A percentile compares a stretch with the other conserved stretches of the same genome.
Evolutionary conservation across 1,140 invertebrate species (phyloP).

Genomic region (Neodiprion lecontei): DNA sequence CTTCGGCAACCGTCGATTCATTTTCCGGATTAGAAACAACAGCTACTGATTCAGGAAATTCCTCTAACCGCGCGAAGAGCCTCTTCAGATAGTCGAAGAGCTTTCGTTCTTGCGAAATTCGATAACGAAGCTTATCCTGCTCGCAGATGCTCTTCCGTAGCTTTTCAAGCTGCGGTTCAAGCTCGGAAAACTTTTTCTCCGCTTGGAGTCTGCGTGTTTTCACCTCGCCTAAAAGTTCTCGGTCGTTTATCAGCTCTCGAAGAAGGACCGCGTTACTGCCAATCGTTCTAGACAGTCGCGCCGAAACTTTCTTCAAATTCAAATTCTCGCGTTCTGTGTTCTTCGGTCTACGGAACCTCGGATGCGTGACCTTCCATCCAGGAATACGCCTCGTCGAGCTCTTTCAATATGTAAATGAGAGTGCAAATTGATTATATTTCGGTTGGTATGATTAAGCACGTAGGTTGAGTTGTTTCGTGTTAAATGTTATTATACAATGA

Average conservation of each 20-base stretch:
- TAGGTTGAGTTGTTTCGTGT: not conserved
- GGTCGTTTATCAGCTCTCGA: slow-evolving; percentile 2
- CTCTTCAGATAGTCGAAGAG: slow-evolving; percentile 13
- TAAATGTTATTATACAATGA: not conserved
- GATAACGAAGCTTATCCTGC: slow-evolving; percentile 4
- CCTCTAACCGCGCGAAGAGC: slow-evolving; percentile 9
- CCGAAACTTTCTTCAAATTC: not conserved
- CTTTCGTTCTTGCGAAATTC: not conserved
- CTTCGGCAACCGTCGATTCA: too few relatives aligned
- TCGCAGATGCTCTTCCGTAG: not conserved
- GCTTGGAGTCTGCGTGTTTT: slow-evolving; percentile 18
- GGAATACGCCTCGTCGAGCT: too few relatives aligned
- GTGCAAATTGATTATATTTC: too few relatives aligned
- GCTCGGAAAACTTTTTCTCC: slow-evolving; percentile 11
- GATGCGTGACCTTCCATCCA: too few relatives aligned
- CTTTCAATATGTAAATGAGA: too few relatives aligned
- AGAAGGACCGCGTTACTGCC: slow-evolving; percentile 20
- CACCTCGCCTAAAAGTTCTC: slow-evolving; percentile 1
- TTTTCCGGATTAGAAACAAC: too few relatives aligned
- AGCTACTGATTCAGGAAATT: too few relatives aligned
- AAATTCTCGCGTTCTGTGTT: not conserved
- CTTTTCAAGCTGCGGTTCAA: slow-evolving; percentile 8
- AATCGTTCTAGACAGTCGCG: slow-evolving; percentile 36
- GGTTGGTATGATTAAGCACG: too few relatives aligned
- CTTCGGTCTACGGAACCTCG: too few relatives aligned